Evolutionary conservation across 2,113 vertebrate genomes (phyloP), one percentile per base, ranked within the genome.

Genomic region (Scomber japonicus): DNA sequence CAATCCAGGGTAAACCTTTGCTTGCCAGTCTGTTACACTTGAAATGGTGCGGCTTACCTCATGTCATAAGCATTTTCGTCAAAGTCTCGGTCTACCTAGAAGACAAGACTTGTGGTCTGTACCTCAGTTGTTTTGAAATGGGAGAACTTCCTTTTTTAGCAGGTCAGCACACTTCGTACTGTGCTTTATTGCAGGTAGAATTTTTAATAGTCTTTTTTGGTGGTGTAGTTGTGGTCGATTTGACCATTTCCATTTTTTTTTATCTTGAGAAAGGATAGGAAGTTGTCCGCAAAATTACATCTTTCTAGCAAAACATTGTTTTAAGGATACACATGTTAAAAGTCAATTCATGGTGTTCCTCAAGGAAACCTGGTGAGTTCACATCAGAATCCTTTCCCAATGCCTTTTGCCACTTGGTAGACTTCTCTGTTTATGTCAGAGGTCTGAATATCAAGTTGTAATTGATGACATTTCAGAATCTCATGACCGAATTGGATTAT

Each of bases 401-500:
- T 62, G 15, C 19, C 27, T 60, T 21, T 27, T n/a, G 7, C 61
- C 70, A 17, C 15, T 54, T 1, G 57, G 17, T 7, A 19, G 13
- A 24, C 12, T 4, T 11, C 15, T 59, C 24, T 70, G 80, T 61
- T 69, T 21, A 48, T 71, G 48, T 55, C 55, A 17, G 48, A 62
- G 53, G 13, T 66, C 49, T 50, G 57, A 57, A 62, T 50, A 65
- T 73, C 45, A 31, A 49, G 11, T 48, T 70, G 53, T 57, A 75
- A 65, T 80, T 73, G 48, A 61, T 80, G 66, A 69, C 71, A 78
- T 83, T 81, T 78, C 73, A 85, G 71, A 51, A 75, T 69, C 86
- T 81, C 84, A 81, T 85, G 81, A 89, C 83, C 56, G 45, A 73
- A 89, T 91, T 86, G n/a, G 56, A 88, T 88, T 79, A 83, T 82